Conservation (phyloP, 2,888 invertebrate genomes). For the Leucania comma region DNA sequence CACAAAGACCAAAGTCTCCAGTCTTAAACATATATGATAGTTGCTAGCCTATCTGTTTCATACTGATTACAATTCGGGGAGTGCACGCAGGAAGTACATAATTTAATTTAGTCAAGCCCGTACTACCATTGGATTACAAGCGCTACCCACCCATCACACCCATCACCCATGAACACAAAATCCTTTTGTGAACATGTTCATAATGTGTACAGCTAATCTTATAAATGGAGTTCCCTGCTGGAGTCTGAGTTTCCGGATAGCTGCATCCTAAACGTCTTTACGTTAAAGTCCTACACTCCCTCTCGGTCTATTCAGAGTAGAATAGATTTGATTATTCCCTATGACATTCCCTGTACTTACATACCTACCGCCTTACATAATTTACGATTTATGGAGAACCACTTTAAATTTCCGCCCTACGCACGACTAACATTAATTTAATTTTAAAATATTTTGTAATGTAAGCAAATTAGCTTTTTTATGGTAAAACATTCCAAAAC, state of each 20-base stretch:
- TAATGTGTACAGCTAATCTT: not conserved
- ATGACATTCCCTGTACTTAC: not conserved
- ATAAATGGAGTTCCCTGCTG: not conserved
- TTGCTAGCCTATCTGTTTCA: no score
- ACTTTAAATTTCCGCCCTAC: conserved; percentile 16
- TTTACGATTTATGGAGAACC: conserved; percentile 13
- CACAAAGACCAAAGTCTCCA: not conserved
- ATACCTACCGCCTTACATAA: not conserved
- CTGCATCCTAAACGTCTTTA: not conserved
- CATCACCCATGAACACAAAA: not conserved
- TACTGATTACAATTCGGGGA: not conserved
- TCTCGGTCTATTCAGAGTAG: no score
- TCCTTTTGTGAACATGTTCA: not conserved
- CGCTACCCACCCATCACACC: no score
- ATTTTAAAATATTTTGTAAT: conserved; percentile 39
- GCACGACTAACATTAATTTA: conserved; percentile 24
- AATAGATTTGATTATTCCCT: no score
- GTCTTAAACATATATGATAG: no score
- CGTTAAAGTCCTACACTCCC: not conserved
- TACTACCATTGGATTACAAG: not conserved
- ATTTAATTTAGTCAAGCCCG: not conserved
- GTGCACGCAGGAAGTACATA: not conserved
- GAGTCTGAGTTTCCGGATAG: not conserved
- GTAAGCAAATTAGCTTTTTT: conserved; percentile 52
- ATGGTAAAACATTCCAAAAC: conserved; percentile 38